Base-by-base conservation (phyloP, 2,888 invertebrate genomes). In the Palloptera scutellata region DNA sequence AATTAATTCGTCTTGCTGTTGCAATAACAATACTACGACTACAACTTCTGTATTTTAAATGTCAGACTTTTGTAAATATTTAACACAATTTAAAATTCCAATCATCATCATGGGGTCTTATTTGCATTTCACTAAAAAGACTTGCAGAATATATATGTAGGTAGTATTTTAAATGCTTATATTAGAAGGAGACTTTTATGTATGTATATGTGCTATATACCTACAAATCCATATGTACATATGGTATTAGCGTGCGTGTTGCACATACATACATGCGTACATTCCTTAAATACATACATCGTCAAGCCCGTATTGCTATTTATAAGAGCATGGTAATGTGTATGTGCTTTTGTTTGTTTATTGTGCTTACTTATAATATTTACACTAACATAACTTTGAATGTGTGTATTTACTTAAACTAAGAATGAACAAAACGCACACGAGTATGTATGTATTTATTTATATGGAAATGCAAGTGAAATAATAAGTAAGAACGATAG, bases 51-150 rank as follows among this genome's bases (percentile, higher is more conserved):
- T 62, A 42, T 54, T 62, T 62, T 43, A 54, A 54, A 54, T 62
- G 62, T 43, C 48, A 58, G 45, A 58, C 57, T 64, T 64, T 30
- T 48, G 51, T 30, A 57, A 48, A 51, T 57, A 64, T 64, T 64
- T 40, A 40, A 13, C 20, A 20, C 30, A 57, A 58, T 55, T 64
- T 64, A 57, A 64, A 64, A 64, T 57, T 64, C 57, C 40, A 64
- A 64, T 19, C 51, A 40, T 48, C 64, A 57, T 55, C 51, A 57
- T n/a, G n/a, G 45, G 40, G 41, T 15, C 57, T 15, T 43, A 64
- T 57, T 64, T 57, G 57, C 51, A 58, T 64, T 15, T 55, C n/a
- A 40, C 55, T 57, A 57, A 58, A 48, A 41, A 60, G 20, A 11
- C 1, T 6, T 1, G 42, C 30, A 58, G 9, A 15, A 13, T 52